Evolutionary conservation across 2,797 vertebrate species (phyloP).

Genomic region (Amniataba percoides): DNA sequence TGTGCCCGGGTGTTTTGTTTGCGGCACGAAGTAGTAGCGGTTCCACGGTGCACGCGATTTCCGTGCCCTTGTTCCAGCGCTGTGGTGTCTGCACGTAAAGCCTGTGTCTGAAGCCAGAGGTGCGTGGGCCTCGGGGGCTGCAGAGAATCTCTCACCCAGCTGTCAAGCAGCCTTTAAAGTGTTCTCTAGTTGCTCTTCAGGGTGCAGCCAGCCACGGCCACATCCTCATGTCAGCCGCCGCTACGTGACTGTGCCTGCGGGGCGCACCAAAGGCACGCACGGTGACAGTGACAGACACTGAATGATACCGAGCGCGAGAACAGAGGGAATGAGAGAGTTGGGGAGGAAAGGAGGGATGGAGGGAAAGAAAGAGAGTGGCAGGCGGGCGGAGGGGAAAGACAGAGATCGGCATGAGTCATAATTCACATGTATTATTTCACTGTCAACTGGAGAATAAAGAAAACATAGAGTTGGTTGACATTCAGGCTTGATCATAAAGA

Average conservation of each 20-base stretch:
- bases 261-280: slow-evolving; percentile 74
- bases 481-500: slow-evolving; percentile 79
- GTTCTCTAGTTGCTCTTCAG: slow-evolving; percentile 81
- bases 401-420: slow-evolving; percentile 71
- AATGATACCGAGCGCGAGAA: slow-evolving; percentile 70
- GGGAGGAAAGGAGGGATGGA: slow-evolving; percentile 35
- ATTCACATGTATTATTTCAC: slow-evolving; percentile 81
- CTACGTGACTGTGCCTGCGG: slow-evolving; percentile 80
- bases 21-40: too few relatives aligned
- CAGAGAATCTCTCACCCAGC: slow-evolving; percentile 71
- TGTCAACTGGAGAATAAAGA: slow-evolving; percentile 82
- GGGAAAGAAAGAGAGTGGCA: slow-evolving; percentile 56
- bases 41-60: slow-evolving; percentile 34
- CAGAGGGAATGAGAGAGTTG: slow-evolving; percentile 65
- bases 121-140: slow-evolving; percentile 68
- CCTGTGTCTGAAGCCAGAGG: slow-evolving; percentile 66
- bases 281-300: slow-evolving; percentile 78
- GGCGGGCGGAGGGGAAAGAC: slow-evolving; percentile 48
- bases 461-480: slow-evolving; percentile 79
- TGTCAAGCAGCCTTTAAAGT: slow-evolving; percentile 82
- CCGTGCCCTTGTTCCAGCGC: slow-evolving; percentile 5
- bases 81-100: slow-evolving; percentile 42
- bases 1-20: slow-evolving; percentile 35
- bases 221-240: slow-evolving; percentile 76
- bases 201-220: slow-evolving; percentile 81